Evolutionary conservation across 2,797 vertebrate genomes (phyloP), one percentile per base, ranked within the genome.

Genomic region (Coendou prehensilis): DNA sequence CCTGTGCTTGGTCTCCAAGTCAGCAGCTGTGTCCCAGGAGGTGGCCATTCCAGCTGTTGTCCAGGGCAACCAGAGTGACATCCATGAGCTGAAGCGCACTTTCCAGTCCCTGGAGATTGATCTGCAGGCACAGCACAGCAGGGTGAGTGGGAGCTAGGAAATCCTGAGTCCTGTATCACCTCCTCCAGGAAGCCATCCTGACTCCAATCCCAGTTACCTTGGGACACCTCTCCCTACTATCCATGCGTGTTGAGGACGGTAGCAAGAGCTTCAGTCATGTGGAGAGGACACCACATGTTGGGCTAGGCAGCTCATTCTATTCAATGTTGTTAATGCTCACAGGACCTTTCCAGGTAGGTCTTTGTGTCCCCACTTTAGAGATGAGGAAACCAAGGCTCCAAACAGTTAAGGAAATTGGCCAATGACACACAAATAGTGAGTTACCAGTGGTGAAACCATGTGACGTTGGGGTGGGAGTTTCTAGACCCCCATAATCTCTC

Each of bases 61-160:
- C 91, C 99, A 99, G 97, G 99, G 94, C 26, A 98, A 97, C 89
- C 99, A 99, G 97, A 99, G 98, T 4, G 99, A 99, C 98, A 98
- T 99, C 97, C 98, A 90, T 52, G 99, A 99, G 80, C 98, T 99
- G n/a, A 99, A 98, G 52, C 99, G 99, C 33, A 99, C 99, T 1
- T 93, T 99, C 82, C 99, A 99, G 97, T 98, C 99, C 84, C 98
- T 99, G 98, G 99, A 99, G 98, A 99, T 99, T 2, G 99, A 99
- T 97, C 98, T 99, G 88, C 99, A 99, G 98, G 99, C 99, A 15
- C 99, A 99, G 94, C 98, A 99, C 95, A 99, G 98, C 98, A 99
- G 99, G 99, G 99, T 99, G 93, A 99, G 99, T 95, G 89, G n/a
- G 87, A 64, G 8, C 5, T 37, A 20, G 11, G 92, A 88, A 56